phyloP scores from a whole-genome alignment of 2,113 vertebrate genomes.

The Leiothrix lutea region DNA sequence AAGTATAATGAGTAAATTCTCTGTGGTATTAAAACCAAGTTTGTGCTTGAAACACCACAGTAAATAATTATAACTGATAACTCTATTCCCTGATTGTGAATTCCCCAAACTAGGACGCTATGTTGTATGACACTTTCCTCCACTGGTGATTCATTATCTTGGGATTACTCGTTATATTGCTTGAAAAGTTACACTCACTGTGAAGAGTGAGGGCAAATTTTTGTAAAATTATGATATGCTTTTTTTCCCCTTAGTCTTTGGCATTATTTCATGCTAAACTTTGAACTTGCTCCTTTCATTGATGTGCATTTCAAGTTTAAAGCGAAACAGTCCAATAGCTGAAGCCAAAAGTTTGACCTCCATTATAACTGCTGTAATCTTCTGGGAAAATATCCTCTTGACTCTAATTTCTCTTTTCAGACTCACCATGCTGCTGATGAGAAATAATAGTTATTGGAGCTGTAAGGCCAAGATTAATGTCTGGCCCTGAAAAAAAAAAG shows the following conservation, averaged over 20 bases:
- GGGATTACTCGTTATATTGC: neutral
- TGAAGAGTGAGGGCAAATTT: neutral
- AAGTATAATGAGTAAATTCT: neutral
- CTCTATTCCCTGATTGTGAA: neutral
- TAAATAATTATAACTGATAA: neutral
- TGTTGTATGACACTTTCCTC: neutral
- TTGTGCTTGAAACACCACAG: neutral
- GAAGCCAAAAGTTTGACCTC: conserved; percentile 63
- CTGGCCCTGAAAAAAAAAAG: neutral
- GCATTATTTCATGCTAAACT: conserved; percentile 50
- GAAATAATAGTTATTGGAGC: conserved; percentile 14
- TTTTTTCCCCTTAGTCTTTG: neutral
- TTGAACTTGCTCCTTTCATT: conserved; percentile 41
- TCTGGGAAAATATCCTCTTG: conserved; percentile 63
- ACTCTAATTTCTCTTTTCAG: conserved; percentile 47
- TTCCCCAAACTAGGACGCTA: neutral
- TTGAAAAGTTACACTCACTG: neutral
- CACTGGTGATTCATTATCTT: neutral
- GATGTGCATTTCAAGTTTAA: conserved; percentile 43
- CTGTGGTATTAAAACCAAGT: neutral
- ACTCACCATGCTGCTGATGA: conserved; percentile 17
- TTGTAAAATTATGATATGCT: neutral
- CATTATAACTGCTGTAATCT: conserved; percentile 42
- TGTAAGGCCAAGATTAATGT: conserved; percentile 34
- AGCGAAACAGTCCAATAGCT: neutral